phyloP scores from a whole-genome alignment of 2,797 vertebrate species.

The Periparus ater region DNA sequence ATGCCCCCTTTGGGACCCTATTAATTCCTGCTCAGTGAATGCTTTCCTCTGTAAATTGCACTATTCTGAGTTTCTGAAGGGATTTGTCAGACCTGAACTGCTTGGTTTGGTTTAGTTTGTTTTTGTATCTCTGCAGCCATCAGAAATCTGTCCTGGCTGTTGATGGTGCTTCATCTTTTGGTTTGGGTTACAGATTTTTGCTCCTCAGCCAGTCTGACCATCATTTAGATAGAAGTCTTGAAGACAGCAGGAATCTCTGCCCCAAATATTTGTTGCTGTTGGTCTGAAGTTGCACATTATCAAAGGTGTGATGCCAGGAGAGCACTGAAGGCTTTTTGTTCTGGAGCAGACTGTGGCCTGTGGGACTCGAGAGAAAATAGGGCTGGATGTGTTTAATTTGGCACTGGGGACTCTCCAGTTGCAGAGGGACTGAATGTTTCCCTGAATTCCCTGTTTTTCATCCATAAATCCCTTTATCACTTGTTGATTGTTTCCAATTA shows the following conservation, averaged over 20 bases:
- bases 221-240: not conserved
- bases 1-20: not conserved
- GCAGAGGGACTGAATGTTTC: not conserved
- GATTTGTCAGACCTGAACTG: not conserved
- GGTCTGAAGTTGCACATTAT: not conserved
- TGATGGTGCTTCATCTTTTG: not conserved
- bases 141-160: not conserved
- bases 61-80: not conserved
- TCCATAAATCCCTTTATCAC: not conserved
- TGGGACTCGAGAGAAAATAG: slow-evolving; percentile 1
- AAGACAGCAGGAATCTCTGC: not conserved
- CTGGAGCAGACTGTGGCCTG: not conserved
- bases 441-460: not conserved
- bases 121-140: not conserved
- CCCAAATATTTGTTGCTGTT: slow-evolving; percentile 1
- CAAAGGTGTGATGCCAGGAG: not conserved
- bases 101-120: not conserved
- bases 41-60: not conserved
- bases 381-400: not conserved
- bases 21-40: not conserved
- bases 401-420: not conserved
- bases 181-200: not conserved
- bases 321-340: slow-evolving; percentile 35
- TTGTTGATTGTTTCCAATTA: not conserved
- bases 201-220: not conserved